phyloP scores from a whole-genome alignment of 2,113 vertebrate species.

The Ailuropoda melanoleuca region DNA sequence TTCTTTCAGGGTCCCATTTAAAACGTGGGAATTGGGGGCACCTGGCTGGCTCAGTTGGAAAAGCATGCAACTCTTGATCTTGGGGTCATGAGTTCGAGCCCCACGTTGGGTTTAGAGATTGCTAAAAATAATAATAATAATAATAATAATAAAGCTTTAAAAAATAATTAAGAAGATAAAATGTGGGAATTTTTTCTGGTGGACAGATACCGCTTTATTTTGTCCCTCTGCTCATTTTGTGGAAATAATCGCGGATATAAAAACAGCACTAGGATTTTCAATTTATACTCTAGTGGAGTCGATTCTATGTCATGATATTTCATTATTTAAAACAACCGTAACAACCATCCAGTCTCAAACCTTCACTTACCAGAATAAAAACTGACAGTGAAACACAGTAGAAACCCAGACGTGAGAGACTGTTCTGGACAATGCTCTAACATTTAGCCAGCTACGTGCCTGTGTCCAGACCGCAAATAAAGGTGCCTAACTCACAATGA shows the following conservation, averaged over 20 bases:
- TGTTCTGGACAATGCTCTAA: not conserved
- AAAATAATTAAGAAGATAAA: not conserved
- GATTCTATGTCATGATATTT: not conserved
- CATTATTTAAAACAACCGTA: not conserved
- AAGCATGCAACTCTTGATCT: not conserved
- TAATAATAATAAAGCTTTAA: not conserved
- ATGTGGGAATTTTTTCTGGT: not conserved
- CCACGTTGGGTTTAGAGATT: not conserved
- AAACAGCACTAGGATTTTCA: not conserved
- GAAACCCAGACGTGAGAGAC: not conserved
- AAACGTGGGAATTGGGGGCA: not conserved
- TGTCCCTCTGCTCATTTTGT: not conserved
- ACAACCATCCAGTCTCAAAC: not conserved
- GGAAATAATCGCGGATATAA: not conserved
- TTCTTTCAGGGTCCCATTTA: not conserved
- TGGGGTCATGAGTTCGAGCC: not conserved
- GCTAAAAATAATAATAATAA: not conserved
- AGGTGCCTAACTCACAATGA: not conserved
- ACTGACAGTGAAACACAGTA: not conserved
- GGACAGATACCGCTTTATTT: not conserved
- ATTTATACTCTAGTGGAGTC: accelerated
- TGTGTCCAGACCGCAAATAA: not conserved
- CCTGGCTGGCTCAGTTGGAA: not conserved
- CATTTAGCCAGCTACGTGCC: not conserved
- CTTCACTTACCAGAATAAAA: not conserved